Conservation (phyloP, 2,888 invertebrate species). For the Cerastoderma edule region DNA sequence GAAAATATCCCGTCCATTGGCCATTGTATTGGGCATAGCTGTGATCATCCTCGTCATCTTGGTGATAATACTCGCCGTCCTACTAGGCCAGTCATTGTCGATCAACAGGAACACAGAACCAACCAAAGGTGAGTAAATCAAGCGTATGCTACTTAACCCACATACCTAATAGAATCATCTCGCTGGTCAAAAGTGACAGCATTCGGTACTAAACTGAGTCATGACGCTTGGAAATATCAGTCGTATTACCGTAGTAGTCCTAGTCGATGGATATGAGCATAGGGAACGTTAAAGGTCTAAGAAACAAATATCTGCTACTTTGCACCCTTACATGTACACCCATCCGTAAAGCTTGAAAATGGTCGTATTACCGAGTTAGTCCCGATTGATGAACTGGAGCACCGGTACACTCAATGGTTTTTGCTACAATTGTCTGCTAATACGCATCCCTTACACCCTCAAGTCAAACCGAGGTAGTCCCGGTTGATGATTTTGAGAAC, state of each 20-base stretch:
- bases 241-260: neutral
- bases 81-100: slow-evolving; percentile 8
- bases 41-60: slow-evolving; percentile 48
- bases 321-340: no score
- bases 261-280: neutral
- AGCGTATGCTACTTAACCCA: neutral
- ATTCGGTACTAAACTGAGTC: neutral
- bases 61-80: slow-evolving; percentile 21
- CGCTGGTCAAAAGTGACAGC: neutral
- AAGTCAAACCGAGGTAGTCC: no score
- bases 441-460: no score
- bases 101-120: neutral
- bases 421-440: no score
- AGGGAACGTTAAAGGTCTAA: neutral
- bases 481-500: no score
- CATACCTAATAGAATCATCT: neutral
- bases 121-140: slow-evolving; percentile 15
- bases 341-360: no score
- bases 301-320: no score
- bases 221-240: no score
- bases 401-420: no score
- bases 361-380: no score
- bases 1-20: slow-evolving; percentile 19
- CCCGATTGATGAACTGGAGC: no score
- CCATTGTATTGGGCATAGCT: slow-evolving; percentile 24